Evolutionary conservation across 2,888 invertebrate species (phyloP), one percentile per base, ranked within the genome.

Genomic region (Drosophila kuntzei): DNA sequence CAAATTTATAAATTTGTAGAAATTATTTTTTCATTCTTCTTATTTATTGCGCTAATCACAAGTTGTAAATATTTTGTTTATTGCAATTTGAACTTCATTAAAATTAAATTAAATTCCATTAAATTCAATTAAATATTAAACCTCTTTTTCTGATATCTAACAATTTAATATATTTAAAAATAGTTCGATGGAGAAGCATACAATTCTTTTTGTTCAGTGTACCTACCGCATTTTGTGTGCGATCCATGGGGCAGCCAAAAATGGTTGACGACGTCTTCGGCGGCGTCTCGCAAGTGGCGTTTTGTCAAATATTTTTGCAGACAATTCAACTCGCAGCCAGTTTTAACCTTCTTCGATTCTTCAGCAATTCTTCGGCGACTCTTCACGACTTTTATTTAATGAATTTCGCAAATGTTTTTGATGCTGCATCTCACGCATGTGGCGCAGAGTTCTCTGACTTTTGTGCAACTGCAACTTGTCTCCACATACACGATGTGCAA

Each of bases 241-340:
- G 25, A 43, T 12, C 36, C 50, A 43, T 41, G 50, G 39, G 47
- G 54, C 63, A 60, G 44, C 67, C 80, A 62, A 79, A 87, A 82
- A 80, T 71, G 71, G 80, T 54, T 68, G 80, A 77, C 44, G 59
- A 62, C 36, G 74, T 55, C 36, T 47, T 61, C 66, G 81, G 74
- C 87, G 88, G 78, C 86, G 75, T 88, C 78, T 88, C 83, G 88
- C 83, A 89, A 89, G 86, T 89, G 86, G 86, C 86, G 86, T 89
- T 86, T 76, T 86, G 87, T 89, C 82, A 89, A 86, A 86, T 86
- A 86, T 87, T 88, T 66, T 60, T 20, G 47, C 67, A 50, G 71
- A 53, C 84, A 66, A 64, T 67, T 71, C 64, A 50, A 44, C 58
- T 20, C 37, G 55, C 14, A 29, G 16, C 25, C 32, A 47, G 37